These are phyloP conservation scores for Polypterus senegalus DNA, from an alignment of 2,113 vertebrate genomes.

Conservation along the genomic window DNA sequence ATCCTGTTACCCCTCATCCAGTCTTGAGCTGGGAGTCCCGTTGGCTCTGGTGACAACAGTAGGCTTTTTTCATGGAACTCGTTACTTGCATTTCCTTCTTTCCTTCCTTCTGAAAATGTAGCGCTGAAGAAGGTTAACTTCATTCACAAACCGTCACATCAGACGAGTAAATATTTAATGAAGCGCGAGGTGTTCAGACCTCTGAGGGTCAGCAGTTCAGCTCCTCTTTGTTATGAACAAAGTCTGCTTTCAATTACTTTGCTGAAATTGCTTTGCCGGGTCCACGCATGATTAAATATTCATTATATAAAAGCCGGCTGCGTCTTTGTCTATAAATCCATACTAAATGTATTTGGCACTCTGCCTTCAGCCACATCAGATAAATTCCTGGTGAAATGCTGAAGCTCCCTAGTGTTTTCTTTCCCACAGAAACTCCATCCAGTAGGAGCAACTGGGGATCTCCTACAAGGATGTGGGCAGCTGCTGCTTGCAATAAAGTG, in stretches of 20 bases:
- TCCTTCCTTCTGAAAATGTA: constrained; percentile 7
- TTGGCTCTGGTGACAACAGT: too few species aligned
- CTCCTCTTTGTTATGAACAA: constrained; percentile 52
- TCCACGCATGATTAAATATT: constrained; percentile 79
- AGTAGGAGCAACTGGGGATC: too few species aligned
- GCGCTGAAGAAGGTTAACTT: constrained; percentile 39
- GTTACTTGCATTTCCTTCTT: neutral
- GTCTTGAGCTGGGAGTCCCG: too few species aligned
- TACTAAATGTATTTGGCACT: constrained; percentile 62
- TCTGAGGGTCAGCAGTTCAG: constrained; percentile 59
- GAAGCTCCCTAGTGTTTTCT: too few species aligned
- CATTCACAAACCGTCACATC: constrained; percentile 48
- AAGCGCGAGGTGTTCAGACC: constrained; percentile 45
- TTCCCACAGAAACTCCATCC: too few species aligned
- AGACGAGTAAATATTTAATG: constrained; percentile 61
- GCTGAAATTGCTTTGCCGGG: constrained; percentile 67
- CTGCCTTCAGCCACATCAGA: constrained; percentile 58
- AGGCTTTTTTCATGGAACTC: too few species aligned
- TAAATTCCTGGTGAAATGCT: constrained; percentile 44
- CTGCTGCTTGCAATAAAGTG: too few species aligned
- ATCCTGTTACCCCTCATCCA: too few species aligned
- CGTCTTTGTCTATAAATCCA: constrained; percentile 72
- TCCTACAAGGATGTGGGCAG: too few species aligned
- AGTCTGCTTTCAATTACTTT: constrained; percentile 77
- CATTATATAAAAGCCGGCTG: constrained; percentile 68